Evolutionary conservation across 2,888 invertebrate species (phyloP).

Genomic region (Syrista parreyssii): DNA sequence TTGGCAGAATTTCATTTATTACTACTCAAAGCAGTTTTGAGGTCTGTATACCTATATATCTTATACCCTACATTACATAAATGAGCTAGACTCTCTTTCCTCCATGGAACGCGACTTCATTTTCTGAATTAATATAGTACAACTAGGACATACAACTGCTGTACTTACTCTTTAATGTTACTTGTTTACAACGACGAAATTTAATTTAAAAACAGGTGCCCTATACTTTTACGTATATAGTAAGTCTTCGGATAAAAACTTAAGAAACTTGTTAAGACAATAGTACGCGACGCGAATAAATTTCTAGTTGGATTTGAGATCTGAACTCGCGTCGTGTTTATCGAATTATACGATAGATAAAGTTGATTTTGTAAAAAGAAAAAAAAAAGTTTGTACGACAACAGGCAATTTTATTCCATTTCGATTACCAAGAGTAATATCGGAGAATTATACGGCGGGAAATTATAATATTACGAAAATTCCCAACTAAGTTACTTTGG

Average conservation of each 20-base stretch:
- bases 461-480: background rate
- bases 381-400: background rate
- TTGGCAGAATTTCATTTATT: background rate
- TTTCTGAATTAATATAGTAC: slow-evolving; percentile 24
- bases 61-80: slow-evolving; percentile 19
- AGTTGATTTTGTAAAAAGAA: background rate
- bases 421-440: background rate
- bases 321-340: background rate
- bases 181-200: background rate
- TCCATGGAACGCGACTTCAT: slow-evolving; percentile 19
- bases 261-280: background rate
- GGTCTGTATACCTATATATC: background rate
- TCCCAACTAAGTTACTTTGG: background rate
- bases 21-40: background rate
- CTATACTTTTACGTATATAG: background rate
- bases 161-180: background rate
- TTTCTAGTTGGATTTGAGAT: background rate
- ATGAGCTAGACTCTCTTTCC: slow-evolving; percentile 13
- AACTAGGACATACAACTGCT: background rate
- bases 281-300: background rate
- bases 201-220: background rate
- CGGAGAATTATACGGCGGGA: background rate
- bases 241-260: background rate
- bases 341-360: background rate
- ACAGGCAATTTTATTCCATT: background rate